A percentile compares a stretch with the other conserved stretches of the same genome.
phyloP scores from a whole-genome alignment of 2,888 invertebrate species.

The Allolobophora icterica region DNA sequence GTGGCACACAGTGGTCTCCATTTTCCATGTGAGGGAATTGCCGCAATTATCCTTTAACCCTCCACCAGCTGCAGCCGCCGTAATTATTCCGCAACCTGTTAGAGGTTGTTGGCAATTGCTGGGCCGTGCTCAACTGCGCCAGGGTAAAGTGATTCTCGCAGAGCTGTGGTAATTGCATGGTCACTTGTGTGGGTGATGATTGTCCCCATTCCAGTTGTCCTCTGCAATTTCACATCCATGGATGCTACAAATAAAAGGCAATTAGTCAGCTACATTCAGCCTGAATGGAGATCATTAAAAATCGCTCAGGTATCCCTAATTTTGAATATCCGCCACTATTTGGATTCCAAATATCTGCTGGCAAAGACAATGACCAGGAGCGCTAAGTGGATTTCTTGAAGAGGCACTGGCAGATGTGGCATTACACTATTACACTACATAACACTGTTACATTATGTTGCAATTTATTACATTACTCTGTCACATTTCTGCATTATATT shows the following conservation, averaged over 20 bases:
- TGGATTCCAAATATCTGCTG: neutral
- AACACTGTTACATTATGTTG: too few relatives aligned
- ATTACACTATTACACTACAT: too few relatives aligned
- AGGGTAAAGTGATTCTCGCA: neutral
- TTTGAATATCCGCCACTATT: neutral
- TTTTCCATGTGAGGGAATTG: neutral
- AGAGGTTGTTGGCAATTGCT: neutral
- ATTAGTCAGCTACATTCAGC: conserved; percentile 17
- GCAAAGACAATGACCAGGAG: too few relatives aligned
- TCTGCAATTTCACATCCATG: neutral
- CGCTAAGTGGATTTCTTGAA: too few relatives aligned
- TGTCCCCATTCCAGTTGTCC: neutral
- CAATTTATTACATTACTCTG: too few relatives aligned
- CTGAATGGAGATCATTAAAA: neutral
- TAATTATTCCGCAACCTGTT: neutral
- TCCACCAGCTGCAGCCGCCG: neutral
- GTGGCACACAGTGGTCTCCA: neutral
- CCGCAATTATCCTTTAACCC: neutral
- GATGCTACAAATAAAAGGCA: neutral
- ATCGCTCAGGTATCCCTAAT: neutral
- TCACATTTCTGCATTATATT: too few relatives aligned
- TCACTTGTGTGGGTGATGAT: neutral
- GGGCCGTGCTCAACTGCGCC: neutral
- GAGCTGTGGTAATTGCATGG: neutral
- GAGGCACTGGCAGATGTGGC: too few relatives aligned